These are phyloP conservation scores for Tuberolachnus salignus DNA, from an alignment of 2,888 invertebrate genomes.

Conservation along the genomic window DNA sequence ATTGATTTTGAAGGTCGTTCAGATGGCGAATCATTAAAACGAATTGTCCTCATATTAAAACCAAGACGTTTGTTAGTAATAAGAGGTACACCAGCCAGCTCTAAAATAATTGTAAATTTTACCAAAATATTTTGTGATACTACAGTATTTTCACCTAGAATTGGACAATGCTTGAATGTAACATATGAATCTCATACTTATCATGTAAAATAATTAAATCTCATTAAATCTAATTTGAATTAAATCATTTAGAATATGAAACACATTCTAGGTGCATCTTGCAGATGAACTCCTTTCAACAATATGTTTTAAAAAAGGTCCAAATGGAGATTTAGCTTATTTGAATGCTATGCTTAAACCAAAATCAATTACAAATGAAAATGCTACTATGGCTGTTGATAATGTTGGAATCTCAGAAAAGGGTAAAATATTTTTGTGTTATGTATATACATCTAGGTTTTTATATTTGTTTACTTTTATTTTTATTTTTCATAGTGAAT, in stretches of 20 bases:
- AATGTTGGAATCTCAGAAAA: constrained; percentile 34
- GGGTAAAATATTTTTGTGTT: constrained; percentile 57
- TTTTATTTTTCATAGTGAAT: neutral
- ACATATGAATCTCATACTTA: constrained; percentile 98
- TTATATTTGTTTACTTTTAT: neutral
- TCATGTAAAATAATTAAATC: constrained; percentile 74
- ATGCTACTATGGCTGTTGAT: constrained; percentile 56
- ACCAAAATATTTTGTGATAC: constrained; percentile 72
- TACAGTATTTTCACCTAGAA: constrained; percentile 80
- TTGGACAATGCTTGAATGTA: constrained; percentile 88
- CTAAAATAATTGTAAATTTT: constrained; percentile 72
- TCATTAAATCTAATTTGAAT: neutral
- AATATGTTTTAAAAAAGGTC: constrained; percentile 81
- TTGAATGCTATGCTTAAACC: constrained; percentile 71
- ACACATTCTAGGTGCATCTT: constrained; percentile 74
- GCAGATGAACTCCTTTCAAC: constrained; percentile 90
- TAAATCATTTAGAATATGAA: constrained; percentile 15
- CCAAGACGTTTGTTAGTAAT: constrained; percentile 82
- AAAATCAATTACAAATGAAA: constrained; percentile 12
- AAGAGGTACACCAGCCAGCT: constrained; percentile 74
- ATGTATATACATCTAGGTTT: constrained; percentile 63
- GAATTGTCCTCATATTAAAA: constrained; percentile 80
- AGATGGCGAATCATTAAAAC: constrained; percentile 81
- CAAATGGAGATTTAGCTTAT: constrained; percentile 96
- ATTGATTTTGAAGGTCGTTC: constrained; percentile 97